These are phyloP conservation scores for Euleptes europaea DNA, from an alignment of 2,113 vertebrate genomes.

Conservation along the genomic window DNA sequence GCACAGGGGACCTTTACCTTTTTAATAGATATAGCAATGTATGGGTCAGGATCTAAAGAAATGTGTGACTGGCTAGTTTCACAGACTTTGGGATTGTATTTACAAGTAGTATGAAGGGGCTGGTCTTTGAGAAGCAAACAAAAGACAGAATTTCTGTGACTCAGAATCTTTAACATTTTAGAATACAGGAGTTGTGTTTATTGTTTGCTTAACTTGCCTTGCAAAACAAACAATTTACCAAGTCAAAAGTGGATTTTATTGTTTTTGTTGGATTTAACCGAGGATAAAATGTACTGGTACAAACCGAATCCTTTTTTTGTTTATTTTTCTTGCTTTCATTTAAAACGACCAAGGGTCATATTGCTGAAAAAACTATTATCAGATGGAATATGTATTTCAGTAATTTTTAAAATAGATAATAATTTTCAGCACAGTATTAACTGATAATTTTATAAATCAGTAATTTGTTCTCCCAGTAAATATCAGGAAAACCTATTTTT, in stretches of 20 bases:
- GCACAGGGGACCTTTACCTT: no score
- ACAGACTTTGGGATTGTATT: not conserved
- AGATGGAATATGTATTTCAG: not conserved
- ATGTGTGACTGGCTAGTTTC: not conserved
- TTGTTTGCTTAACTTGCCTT: not conserved
- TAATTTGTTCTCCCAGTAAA: not conserved
- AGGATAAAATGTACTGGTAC: not conserved
- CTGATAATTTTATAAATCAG: not conserved
- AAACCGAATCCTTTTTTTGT: not conserved
- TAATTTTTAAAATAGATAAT: not conserved
- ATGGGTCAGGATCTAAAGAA: not conserved
- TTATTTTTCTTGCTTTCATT: not conserved
- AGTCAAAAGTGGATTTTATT: not conserved
- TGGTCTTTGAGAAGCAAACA: no score
- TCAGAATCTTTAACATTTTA: not conserved
- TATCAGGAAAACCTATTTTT: not conserved
- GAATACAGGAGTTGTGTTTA: not conserved
- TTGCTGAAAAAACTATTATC: not conserved
- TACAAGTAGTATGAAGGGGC: not conserved
- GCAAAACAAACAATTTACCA: not conserved
- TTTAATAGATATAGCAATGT: not conserved
- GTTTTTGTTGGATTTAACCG: not conserved
- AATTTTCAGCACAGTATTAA: not conserved
- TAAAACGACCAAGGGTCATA: not conserved
- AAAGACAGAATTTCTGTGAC: not conserved